Evolutionary conservation across 2,797 vertebrate genomes (phyloP).

Genomic region (Hydrophis major): DNA sequence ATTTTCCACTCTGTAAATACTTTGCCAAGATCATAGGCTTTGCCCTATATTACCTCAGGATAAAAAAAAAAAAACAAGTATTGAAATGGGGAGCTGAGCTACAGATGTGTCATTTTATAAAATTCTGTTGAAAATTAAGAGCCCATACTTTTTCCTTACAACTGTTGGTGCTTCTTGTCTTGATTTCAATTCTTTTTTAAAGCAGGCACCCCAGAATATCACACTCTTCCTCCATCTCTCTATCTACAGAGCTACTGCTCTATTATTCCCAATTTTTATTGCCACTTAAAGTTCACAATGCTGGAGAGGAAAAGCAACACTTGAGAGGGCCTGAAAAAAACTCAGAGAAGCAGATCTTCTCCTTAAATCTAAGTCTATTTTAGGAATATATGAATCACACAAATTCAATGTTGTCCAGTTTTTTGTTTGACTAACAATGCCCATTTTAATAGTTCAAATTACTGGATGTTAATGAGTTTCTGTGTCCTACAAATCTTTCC

Average conservation of each 20-base stretch:
- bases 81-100: slow-evolving; percentile 81
- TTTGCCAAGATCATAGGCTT: slow-evolving; percentile 79
- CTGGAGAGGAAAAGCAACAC: neutral
- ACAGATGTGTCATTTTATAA: slow-evolving; percentile 82
- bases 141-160: neutral
- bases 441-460: neutral
- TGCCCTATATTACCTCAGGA: slow-evolving; percentile 82
- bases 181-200: neutral
- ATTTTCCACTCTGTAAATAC: slow-evolving; percentile 76
- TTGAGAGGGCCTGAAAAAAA: neutral
- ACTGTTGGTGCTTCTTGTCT: neutral
- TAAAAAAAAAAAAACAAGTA: slow-evolving; percentile 75
- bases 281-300: neutral
- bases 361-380: neutral
- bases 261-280: neutral
- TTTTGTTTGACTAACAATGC: neutral
- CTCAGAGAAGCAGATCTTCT: neutral
- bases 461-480: neutral
- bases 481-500: neutral
- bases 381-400: neutral
- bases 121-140: slow-evolving; percentile 75
- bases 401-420: neutral
- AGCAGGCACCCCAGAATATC: neutral
- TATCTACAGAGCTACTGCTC: neutral
- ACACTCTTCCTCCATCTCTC: neutral